Evolutionary conservation across 2,113 vertebrate species (phyloP).

Genomic region (Noctilio leporinus): DNA sequence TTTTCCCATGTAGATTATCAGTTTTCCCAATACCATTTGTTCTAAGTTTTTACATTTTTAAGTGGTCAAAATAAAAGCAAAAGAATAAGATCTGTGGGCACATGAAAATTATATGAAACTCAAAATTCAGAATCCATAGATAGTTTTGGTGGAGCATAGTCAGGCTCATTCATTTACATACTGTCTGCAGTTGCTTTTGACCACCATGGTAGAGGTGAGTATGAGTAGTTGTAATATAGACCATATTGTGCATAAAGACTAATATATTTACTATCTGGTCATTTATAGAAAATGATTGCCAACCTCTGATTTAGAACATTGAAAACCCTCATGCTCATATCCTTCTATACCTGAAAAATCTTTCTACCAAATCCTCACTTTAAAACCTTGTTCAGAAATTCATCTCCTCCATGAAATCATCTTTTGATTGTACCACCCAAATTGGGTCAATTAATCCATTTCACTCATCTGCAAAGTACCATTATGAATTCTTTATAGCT

Average conservation of each 20-base stretch:
- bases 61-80: slow-evolving; percentile 28
- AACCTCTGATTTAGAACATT: background rate
- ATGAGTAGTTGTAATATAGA: background rate
- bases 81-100: background rate
- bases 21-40: background rate
- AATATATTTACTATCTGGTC: background rate
- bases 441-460: background rate
- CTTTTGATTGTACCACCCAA: background rate
- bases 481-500: background rate
- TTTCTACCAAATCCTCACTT: slow-evolving; percentile 8
- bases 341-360: background rate
- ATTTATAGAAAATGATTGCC: background rate
- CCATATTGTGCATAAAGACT: background rate
- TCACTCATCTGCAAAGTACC: background rate
- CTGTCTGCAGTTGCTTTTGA: background rate
- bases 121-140: background rate
- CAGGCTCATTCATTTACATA: background rate
- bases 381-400: slow-evolving; percentile 5
- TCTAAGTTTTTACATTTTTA: background rate
- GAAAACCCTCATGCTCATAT: background rate
- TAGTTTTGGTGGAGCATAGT: background rate
- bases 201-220: background rate
- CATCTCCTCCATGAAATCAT: background rate
- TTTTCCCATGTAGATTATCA: background rate
- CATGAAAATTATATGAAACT: slow-evolving; percentile 1